These are phyloP conservation scores for Sinotaia quadrata DNA, from an alignment of 2,888 invertebrate species.

Conservation along the genomic window DNA sequence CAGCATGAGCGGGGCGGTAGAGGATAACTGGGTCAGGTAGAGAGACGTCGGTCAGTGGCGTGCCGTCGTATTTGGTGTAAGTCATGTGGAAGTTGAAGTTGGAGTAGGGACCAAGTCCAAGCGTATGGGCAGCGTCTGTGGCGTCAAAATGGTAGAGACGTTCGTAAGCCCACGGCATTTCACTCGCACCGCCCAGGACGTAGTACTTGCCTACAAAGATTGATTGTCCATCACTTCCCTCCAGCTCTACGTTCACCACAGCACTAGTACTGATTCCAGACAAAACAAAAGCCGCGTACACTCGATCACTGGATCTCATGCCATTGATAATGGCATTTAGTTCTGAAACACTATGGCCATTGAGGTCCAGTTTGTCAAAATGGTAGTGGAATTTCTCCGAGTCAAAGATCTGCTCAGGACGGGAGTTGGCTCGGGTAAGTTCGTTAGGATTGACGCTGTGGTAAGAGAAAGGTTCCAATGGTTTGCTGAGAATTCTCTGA, in stretches of 20 bases:
- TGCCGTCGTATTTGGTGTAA: slow-evolving; percentile 32
- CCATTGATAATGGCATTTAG: slow-evolving; percentile 31
- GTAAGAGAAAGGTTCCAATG: slow-evolving; percentile 30
- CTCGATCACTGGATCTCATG: slow-evolving; percentile 24
- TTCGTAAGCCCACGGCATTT: slow-evolving; percentile 48
- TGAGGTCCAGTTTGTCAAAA: slow-evolving; percentile 40
- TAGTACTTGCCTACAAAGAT: slow-evolving; percentile 31
- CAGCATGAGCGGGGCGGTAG: slow-evolving; percentile 27
- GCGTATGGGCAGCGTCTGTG: slow-evolving; percentile 29
- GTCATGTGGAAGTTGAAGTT: slow-evolving; percentile 29
- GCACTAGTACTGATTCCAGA: slow-evolving; percentile 33
- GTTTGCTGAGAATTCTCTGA: slow-evolving; percentile 12
- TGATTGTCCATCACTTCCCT: not conserved
- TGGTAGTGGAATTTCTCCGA: slow-evolving; percentile 34
- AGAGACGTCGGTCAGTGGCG: slow-evolving; percentile 9
- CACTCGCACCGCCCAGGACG: slow-evolving; percentile 39
- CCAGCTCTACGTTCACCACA: slow-evolving; percentile 25
- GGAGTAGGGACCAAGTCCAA: slow-evolving; percentile 20
- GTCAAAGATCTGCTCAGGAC: slow-evolving; percentile 32
- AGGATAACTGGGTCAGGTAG: slow-evolving; percentile 31
- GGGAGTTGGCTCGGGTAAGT: slow-evolving; percentile 27
- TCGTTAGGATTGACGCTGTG: slow-evolving; percentile 32
- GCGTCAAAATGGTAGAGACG: slow-evolving; percentile 40
- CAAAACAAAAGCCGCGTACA: slow-evolving; percentile 40
- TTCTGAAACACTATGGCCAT: slow-evolving; percentile 36